Evolutionary conservation across 2,113 vertebrate species (phyloP).

Genomic region (Elanoides forficatus): DNA sequence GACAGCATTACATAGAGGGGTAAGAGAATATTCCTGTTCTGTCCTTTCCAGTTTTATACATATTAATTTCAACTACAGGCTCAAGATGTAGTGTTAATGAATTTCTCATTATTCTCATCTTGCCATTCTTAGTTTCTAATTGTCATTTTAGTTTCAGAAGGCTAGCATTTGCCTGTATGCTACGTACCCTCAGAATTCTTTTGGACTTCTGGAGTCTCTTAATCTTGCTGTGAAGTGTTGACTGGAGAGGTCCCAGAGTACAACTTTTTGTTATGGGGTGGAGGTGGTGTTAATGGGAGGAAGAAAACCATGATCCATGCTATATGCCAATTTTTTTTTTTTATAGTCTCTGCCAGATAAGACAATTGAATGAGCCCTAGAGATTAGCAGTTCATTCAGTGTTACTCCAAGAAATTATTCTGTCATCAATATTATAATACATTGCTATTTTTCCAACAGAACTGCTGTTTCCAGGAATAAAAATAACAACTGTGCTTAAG

Average conservation of each 20-base stretch:
- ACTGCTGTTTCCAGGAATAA: background rate
- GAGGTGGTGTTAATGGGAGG: background rate
- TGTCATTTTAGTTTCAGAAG: background rate
- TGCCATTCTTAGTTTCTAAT: background rate
- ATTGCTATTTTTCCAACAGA: background rate
- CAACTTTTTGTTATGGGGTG: background rate
- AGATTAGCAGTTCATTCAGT: background rate
- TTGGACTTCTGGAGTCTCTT: background rate
- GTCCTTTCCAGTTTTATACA: background rate
- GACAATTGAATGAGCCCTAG: background rate
- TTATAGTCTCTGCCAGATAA: background rate
- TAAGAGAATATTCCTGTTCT: slow-evolving; percentile 64
- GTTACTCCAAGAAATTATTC: background rate
- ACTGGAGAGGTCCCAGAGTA: background rate
- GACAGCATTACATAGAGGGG: slow-evolving; percentile 94
- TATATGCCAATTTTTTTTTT: background rate
- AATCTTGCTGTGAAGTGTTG: background rate
- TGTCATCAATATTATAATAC: background rate
- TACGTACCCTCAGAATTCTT: background rate
- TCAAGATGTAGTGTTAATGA: background rate
- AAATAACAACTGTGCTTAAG: background rate
- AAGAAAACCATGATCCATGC: background rate
- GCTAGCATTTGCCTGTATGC: background rate
- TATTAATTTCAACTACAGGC: background rate
- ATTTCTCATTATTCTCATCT: background rate